These are phyloP conservation scores for Mimas tiliae DNA, from an alignment of 2,888 invertebrate genomes.

Conservation along the genomic window DNA sequence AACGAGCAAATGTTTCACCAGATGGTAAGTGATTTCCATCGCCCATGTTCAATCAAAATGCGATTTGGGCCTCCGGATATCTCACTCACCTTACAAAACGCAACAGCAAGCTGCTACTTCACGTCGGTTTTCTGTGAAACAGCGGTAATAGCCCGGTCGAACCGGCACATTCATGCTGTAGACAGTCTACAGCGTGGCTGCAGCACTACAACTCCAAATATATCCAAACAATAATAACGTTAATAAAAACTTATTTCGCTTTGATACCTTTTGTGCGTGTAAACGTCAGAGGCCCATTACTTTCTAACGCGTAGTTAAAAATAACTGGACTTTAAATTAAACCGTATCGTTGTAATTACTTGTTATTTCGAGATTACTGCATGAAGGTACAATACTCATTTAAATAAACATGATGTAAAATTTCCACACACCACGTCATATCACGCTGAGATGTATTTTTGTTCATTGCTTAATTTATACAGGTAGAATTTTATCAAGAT, in stretches of 20 bases:
- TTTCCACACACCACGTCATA: background rate
- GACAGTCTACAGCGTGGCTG: too few relatives aligned
- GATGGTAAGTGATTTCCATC: too few relatives aligned
- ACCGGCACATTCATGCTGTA: too few relatives aligned
- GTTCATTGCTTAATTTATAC: background rate
- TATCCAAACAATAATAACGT: background rate
- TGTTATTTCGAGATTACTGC: constrained; percentile 23
- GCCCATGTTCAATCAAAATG: too few relatives aligned
- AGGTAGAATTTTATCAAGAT: too few relatives aligned
- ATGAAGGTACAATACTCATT: constrained; percentile 25
- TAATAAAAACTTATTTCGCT: background rate
- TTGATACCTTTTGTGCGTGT: background rate
- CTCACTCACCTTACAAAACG: too few relatives aligned
- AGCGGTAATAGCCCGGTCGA: too few relatives aligned
- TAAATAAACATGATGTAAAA: constrained; percentile 2
- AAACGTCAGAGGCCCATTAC: constrained; percentile 15
- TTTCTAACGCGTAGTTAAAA: constrained; percentile 24
- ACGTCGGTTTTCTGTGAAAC: too few relatives aligned
- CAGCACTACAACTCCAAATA: too few relatives aligned
- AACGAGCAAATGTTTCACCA: too few relatives aligned
- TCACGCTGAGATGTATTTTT: background rate
- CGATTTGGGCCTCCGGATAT: too few relatives aligned
- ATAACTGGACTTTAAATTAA: constrained; percentile 27
- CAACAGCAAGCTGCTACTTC: too few relatives aligned
- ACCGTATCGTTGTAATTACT: constrained; percentile 23